A percentile compares a stretch with the other conserved stretches of the same genome.
Conservation (phyloP, 2,113 vertebrate species). For the Cololabis saira region DNA sequence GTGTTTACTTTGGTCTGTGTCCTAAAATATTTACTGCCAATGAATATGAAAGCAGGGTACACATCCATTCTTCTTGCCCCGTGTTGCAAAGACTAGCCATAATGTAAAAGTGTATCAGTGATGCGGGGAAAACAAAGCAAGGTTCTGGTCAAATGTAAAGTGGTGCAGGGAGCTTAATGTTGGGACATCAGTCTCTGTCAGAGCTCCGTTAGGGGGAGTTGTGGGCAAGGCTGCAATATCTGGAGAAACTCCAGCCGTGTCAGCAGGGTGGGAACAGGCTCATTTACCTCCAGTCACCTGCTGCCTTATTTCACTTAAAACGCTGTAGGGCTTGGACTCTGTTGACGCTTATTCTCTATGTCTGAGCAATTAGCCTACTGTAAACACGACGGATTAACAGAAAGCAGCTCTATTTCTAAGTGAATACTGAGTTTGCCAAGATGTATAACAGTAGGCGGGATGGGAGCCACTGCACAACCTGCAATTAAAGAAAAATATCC, state of each 20-base stretch:
- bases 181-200: conserved; percentile 75
- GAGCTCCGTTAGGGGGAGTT: conserved; percentile 45
- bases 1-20: conserved; percentile 56
- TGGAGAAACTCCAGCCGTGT: conserved; percentile 66
- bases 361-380: conserved; percentile 28
- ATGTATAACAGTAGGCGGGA: too few species aligned
- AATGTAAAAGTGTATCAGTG: conserved; percentile 12
- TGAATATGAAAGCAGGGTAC: conserved; percentile 55
- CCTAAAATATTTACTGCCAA: conserved; percentile 66
- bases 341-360: conserved; percentile 22
- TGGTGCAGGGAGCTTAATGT: conserved; percentile 58
- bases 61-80: conserved; percentile 17
- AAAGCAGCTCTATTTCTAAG: too few species aligned
- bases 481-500: too few species aligned
- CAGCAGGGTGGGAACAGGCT: conserved; percentile 68
- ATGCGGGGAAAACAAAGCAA: conserved; percentile 45
- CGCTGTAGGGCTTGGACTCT: conserved; percentile 30
- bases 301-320: conserved; percentile 56
- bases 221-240: conserved; percentile 52
- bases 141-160: conserved; percentile 63
- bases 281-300: conserved; percentile 67
- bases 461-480: too few species aligned
- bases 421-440: too few species aligned
- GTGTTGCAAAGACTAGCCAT: background rate
- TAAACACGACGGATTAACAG: background rate